Percentiles rank a stretch among this genome's conserved stretches.
Conservation (phyloP, 2,797 vertebrate species). For the Telmatherina bonti region DNA sequence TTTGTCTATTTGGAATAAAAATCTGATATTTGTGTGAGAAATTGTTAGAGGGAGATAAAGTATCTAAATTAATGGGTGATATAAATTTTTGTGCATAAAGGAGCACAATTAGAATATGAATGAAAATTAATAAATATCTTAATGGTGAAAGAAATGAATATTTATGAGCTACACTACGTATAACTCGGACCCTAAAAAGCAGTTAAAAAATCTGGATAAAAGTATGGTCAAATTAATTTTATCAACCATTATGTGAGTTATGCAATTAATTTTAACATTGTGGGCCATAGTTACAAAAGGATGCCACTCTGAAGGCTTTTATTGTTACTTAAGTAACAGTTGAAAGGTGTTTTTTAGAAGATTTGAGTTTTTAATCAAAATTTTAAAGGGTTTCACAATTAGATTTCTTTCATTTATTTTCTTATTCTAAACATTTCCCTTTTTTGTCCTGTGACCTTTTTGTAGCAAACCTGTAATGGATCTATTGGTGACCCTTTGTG, state of each 20-base stretch:
- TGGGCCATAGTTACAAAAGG: not conserved
- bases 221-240: not conserved
- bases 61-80: too few relatives aligned
- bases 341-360: too few relatives aligned
- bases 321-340: not conserved
- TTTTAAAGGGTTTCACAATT: not conserved
- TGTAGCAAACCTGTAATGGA: slow-evolving; percentile 96
- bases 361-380: not conserved
- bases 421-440: not conserved
- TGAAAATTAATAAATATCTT: not conserved
- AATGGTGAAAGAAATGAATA: not conserved
- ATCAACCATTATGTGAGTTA: not conserved
- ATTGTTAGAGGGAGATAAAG: too few relatives aligned
- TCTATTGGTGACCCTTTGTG: slow-evolving; percentile 93
- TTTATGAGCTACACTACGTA: too few relatives aligned
- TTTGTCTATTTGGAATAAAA: too few relatives aligned
- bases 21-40: too few relatives aligned
- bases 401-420: not conserved
- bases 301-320: not conserved
- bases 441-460: slow-evolving; percentile 33
- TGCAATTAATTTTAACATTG: not conserved
- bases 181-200: too few relatives aligned
- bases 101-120: not conserved
- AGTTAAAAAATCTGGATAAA: not conserved
- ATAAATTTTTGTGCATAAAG: too few relatives aligned